Evolutionary conservation across 1,140 invertebrate species (phyloP).

Genomic region (Habropoda laboriosa): DNA sequence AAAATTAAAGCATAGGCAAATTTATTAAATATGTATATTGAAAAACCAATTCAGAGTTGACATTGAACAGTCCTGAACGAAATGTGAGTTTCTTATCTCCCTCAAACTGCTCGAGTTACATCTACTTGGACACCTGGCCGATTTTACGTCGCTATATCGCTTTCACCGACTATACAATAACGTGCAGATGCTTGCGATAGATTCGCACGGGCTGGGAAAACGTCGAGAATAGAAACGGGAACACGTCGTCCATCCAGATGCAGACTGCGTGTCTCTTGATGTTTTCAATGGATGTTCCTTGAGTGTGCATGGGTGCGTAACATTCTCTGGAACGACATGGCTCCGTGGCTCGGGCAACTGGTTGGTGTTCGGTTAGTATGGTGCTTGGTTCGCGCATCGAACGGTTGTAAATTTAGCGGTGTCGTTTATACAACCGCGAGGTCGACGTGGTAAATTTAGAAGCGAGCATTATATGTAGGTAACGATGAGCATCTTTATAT

Average conservation of each 20-base stretch:
- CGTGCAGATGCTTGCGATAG: conserved; percentile 27
- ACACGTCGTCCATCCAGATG: not conserved
- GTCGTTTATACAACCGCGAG: not conserved
- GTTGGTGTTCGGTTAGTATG: too few species aligned
- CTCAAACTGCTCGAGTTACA: too few species aligned
- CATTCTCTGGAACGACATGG: not conserved
- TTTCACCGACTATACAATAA: too few species aligned
- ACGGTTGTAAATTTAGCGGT: not conserved
- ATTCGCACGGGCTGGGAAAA: not conserved
- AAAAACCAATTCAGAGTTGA: too few species aligned
- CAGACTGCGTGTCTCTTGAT: not conserved
- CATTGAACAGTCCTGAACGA: too few species aligned
- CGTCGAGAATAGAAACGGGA: not conserved
- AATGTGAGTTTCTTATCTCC: too few species aligned
- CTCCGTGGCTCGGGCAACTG: too few species aligned
- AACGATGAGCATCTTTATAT: not conserved
- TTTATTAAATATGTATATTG: too few species aligned
- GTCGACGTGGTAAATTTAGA: conserved; percentile 36
- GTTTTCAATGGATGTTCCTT: not conserved
- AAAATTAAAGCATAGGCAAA: too few species aligned
- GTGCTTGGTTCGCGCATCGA: not conserved
- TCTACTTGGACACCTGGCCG: too few species aligned
- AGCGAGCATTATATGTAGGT: not conserved
- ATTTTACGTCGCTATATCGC: too few species aligned
- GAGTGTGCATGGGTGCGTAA: not conserved